Percentiles rank a stretch among this genome's conserved stretches.
Conservation (phyloP, 2,888 invertebrate species). For the Achlya flavicornis region DNA sequence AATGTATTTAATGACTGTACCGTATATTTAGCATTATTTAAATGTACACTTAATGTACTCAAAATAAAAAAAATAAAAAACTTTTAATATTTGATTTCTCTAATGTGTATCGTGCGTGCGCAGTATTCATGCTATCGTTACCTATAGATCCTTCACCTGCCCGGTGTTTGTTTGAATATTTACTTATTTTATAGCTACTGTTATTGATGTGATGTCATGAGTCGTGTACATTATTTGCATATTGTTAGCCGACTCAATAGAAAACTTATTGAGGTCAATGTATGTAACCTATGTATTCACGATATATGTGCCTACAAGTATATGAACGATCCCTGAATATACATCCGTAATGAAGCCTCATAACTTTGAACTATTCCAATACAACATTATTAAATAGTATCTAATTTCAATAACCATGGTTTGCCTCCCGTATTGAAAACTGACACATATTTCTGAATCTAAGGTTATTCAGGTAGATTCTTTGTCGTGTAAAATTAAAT, state of each 20-base stretch:
- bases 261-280: slow-evolving; percentile 1
- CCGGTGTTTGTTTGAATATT: neutral
- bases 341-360: neutral
- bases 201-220: neutral
- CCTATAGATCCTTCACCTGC: neutral
- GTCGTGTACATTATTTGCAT: slow-evolving; percentile 3
- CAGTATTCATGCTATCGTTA: neutral
- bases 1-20: no score
- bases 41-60: no score
- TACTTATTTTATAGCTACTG: neutral
- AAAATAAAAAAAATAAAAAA: no score
- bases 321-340: neutral
- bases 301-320: neutral
- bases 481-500: neutral
- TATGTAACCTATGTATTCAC: neutral
- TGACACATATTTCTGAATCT: neutral
- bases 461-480: neutral
- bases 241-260: slow-evolving; percentile 2
- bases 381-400: no score
- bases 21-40: no score
- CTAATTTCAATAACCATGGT: no score
- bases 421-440: no score
- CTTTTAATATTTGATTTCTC: no score
- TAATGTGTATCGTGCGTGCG: neutral
- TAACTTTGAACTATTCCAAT: no score